Conservation (phyloP, 2,888 invertebrate species). For the Silvanus unidentatus region DNA sequence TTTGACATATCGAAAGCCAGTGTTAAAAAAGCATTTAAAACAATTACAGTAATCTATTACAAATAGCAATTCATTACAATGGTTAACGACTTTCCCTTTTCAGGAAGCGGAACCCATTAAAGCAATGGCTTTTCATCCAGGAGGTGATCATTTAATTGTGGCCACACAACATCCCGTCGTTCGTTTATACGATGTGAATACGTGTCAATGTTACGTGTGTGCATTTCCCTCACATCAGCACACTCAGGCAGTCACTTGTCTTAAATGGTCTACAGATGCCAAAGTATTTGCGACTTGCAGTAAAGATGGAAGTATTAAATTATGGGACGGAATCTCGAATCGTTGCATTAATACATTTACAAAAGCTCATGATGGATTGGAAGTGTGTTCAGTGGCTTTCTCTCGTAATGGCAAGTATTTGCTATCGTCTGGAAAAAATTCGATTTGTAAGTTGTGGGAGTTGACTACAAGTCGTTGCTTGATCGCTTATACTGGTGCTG, state of each 20-base stretch:
- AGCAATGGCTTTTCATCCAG: constrained; percentile 90
- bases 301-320: constrained; percentile 87
- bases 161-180: constrained; percentile 89
- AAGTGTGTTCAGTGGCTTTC: constrained; percentile 90
- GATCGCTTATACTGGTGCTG: constrained; percentile 93
- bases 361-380: constrained; percentile 90
- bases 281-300: constrained; percentile 79
- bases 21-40: constrained; percentile 95
- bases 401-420: constrained; percentile 97
- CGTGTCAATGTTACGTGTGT: constrained; percentile 92
- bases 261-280: constrained; percentile 68
- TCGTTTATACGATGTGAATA: constrained; percentile 89
- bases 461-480: constrained; percentile 93
- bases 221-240: constrained; percentile 84
- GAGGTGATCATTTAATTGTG: constrained; percentile 90
- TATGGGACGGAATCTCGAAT: constrained; percentile 96
- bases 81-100: constrained; percentile 6
- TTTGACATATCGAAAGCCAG: constrained; percentile 99
- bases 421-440: constrained; percentile 92
- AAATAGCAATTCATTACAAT: no score
- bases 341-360: constrained; percentile 90
- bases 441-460: constrained; percentile 97
- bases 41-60: constrained; percentile 82
- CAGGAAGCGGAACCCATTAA: constrained; percentile 89
- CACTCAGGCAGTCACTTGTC: constrained; percentile 66